A percentile compares a stretch with the other conserved stretches of the same genome.
phyloP scores from a whole-genome alignment of 2,797 vertebrate species.

The Anolis apletophallus region DNA sequence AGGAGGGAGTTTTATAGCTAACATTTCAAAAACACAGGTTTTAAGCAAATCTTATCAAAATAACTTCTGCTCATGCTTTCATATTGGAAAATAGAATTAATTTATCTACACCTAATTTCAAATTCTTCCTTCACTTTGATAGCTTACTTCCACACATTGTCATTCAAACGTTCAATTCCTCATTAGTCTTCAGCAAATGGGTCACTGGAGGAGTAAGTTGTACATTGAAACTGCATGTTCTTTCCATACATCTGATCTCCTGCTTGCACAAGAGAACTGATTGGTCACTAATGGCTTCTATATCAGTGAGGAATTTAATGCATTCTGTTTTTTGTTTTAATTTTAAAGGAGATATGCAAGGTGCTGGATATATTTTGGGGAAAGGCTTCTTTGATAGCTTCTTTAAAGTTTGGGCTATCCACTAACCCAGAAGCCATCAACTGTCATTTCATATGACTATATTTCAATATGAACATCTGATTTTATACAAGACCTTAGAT shows the following conservation, averaged over 20 bases:
- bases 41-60: not conserved
- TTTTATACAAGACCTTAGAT: not conserved
- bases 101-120: not conserved
- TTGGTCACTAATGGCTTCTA: no score
- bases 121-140: not conserved
- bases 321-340: no score
- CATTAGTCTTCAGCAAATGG: not conserved
- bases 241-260: not conserved
- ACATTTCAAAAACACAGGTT: not conserved
- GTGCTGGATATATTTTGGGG: no score
- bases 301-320: no score
- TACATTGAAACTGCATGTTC: not conserved
- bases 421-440: no score
- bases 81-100: not conserved
- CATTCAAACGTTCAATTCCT: not conserved
- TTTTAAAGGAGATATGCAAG: no score
- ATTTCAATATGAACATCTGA: not conserved
- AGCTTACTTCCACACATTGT: not conserved
- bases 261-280: no score
- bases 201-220: not conserved
- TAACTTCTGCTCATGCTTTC: not conserved
- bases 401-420: no score
- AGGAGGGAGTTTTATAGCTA: fast-evolving
- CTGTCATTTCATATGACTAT: not conserved
- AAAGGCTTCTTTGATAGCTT: no score